These are phyloP conservation scores for Pelusios castaneus DNA, from an alignment of 2,113 vertebrate genomes.

Conservation along the genomic window DNA sequence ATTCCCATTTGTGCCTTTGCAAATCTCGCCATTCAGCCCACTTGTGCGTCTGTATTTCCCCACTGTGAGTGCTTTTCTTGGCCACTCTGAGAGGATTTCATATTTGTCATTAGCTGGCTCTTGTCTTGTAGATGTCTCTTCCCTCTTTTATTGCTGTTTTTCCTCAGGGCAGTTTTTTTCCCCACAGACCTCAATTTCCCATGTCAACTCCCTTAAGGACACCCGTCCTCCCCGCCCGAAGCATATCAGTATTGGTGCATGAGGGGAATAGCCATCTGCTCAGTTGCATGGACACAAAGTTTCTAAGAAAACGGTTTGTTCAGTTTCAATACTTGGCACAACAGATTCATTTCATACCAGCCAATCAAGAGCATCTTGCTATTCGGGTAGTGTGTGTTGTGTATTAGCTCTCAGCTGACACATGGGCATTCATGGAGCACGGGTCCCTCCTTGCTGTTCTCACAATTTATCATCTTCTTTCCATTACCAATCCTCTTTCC, in stretches of 20 bases:
- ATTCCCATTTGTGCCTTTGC: neutral
- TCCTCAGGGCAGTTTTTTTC: neutral
- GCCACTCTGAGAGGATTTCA: neutral
- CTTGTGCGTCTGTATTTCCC: neutral
- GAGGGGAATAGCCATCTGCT: neutral
- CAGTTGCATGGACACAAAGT: fast-evolving
- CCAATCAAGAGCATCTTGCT: conserved; percentile 14
- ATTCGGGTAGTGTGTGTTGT: neutral
- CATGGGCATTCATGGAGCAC: neutral
- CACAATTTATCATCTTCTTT: fast-evolving
- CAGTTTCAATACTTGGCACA: fast-evolving
- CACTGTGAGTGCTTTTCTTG: neutral
- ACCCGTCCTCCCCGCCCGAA: fast-evolving
- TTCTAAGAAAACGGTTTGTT: neutral
- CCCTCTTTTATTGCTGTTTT: conserved; percentile 26
- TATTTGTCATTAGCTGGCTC: too few relatives aligned
- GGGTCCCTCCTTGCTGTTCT: fast-evolving
- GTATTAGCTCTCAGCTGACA: neutral
- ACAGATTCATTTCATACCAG: neutral
- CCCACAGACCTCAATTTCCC: neutral
- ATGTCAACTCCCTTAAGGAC: neutral
- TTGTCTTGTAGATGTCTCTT: conserved; percentile 30
- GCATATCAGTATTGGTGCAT: fast-evolving
- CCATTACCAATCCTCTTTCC: fast-evolving
- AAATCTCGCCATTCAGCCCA: neutral